phyloP scores from a whole-genome alignment of 2,113 vertebrate genomes.

The Osmerus mordax region DNA sequence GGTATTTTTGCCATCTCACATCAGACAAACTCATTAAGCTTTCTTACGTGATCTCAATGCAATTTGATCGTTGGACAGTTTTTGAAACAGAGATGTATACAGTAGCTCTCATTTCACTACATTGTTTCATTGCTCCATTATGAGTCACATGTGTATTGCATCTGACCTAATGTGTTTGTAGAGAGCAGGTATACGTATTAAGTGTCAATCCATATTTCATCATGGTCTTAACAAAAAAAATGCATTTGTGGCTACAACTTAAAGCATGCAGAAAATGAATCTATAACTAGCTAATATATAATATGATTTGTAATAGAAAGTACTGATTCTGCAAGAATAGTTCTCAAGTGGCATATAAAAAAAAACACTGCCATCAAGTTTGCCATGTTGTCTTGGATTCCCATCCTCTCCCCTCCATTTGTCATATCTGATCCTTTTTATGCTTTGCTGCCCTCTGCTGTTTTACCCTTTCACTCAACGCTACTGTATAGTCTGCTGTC shows the following conservation, averaged over 20 bases:
- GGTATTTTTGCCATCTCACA: too few species aligned
- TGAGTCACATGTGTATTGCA: conserved; percentile 36
- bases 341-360: conserved; percentile 50
- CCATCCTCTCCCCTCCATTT: conserved; percentile 28
- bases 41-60: neutral
- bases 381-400: conserved; percentile 8
- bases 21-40: neutral
- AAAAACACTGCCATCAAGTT: conserved; percentile 50
- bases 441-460: conserved; percentile 77
- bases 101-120: conserved; percentile 65
- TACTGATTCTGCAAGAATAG: conserved; percentile 37
- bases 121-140: conserved; percentile 41
- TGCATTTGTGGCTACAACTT: neutral
- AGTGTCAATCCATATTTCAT: too few species aligned
- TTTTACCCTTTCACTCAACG: conserved; percentile 40
- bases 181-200: too few species aligned
- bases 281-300: neutral
- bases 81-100: conserved; percentile 69
- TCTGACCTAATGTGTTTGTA: conserved; percentile 7
- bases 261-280: neutral
- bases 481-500: conserved; percentile 72
- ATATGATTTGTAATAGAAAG: conserved; percentile 16
- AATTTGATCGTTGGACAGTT: neutral
- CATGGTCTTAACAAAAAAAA: neutral
- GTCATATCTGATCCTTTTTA: conserved; percentile 50